These are phyloP conservation scores for Apteryx owenii DNA, from an alignment of 2,113 vertebrate species.

Conservation along the genomic window DNA sequence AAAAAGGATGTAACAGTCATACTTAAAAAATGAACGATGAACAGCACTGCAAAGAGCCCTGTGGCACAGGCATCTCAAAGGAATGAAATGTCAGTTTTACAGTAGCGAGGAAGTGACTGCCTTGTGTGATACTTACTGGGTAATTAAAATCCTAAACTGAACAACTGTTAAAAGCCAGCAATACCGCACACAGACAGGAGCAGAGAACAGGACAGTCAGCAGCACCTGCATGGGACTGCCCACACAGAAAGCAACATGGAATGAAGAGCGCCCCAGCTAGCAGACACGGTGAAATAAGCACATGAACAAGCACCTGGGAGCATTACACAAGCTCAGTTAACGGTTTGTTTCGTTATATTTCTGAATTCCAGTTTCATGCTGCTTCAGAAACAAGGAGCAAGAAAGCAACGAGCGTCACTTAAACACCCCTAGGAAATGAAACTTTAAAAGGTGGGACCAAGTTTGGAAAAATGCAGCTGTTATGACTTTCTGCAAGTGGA, in stretches of 20 bases:
- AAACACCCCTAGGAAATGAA: background rate
- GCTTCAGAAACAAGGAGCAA: conserved; percentile 33
- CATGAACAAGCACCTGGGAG: background rate
- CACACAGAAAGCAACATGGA: background rate
- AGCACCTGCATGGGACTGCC: background rate
- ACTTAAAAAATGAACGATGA: background rate
- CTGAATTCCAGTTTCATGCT: conserved; percentile 47
- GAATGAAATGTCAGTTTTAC: background rate
- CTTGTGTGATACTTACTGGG: background rate
- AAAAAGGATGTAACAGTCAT: conserved; percentile 23
- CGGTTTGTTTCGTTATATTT: background rate
- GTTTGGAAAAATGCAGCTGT: conserved; percentile 47
- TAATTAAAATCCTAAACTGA: conserved; percentile 19
- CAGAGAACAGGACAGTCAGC: conserved; percentile 25
- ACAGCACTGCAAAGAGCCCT: conserved; percentile 2
- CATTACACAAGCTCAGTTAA: background rate
- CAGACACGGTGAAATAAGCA: background rate
- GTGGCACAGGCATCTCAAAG: background rate
- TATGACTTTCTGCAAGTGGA: conserved; percentile 65
- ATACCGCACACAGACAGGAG: background rate
- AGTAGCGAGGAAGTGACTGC: background rate
- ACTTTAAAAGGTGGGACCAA: background rate
- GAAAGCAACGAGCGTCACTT: conserved; percentile 3
- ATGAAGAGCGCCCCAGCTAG: conserved; percentile 1
- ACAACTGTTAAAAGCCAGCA: conserved; percentile 39